These are phyloP conservation scores for Agelaius phoeniceus DNA, from an alignment of 2,113 vertebrate species.

Conservation along the genomic window DNA sequence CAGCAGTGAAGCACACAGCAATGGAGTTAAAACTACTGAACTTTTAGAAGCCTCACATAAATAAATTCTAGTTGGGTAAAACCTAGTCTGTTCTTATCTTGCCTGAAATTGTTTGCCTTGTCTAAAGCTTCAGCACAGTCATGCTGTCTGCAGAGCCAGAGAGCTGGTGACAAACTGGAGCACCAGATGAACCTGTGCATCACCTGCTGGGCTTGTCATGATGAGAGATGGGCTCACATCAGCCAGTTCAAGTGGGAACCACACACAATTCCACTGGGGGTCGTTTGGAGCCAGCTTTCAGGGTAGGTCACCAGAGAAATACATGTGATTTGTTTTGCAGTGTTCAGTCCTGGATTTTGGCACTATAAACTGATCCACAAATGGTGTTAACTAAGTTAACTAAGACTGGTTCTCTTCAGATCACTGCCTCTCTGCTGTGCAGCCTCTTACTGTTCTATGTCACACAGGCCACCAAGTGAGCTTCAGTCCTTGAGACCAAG, in stretches of 20 bases:
- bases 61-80: not conserved
- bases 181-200: not conserved
- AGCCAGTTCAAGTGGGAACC: not conserved
- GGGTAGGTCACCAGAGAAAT: not conserved
- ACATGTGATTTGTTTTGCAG: not conserved
- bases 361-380: not conserved
- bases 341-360: not conserved
- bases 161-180: not conserved
- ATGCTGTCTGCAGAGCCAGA: not conserved
- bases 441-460: not conserved
- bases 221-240: not conserved
- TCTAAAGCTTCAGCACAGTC: not conserved
- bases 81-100: not conserved
- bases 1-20: slow-evolving; percentile 18
- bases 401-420: not conserved
- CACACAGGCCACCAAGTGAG: not conserved
- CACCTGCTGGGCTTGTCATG: not conserved
- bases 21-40: not conserved
- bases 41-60: not conserved
- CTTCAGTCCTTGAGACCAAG: not conserved
- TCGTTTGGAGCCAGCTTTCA: not conserved
- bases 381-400: not conserved
- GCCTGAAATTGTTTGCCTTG: not conserved
- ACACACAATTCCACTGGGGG: not conserved
- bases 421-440: not conserved